These are phyloP conservation scores for Stichopus chloronotus DNA, from an alignment of 35 echinoderm and acorn worm genomes.

Conservation along the genomic window DNA sequence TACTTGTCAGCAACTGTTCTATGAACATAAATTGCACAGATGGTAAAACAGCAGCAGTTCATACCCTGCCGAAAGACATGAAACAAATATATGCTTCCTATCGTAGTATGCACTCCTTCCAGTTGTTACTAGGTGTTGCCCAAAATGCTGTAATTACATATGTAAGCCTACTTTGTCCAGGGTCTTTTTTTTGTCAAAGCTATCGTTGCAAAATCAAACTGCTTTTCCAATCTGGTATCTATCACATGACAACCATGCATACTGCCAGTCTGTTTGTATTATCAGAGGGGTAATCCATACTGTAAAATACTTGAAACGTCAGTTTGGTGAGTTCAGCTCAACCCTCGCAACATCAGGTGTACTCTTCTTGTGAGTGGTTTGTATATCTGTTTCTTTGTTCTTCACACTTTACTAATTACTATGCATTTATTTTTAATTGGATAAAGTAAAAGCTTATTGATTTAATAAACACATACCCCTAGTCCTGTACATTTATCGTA, in stretches of 20 bases:
- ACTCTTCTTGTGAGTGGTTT: no score
- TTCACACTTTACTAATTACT: no score
- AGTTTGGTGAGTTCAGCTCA: not conserved
- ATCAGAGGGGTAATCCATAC: not conserved
- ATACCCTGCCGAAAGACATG: not conserved
- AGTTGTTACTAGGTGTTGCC: constrained; percentile 25
- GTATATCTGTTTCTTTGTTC: no score
- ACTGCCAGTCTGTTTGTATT: not conserved
- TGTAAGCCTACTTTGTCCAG: not conserved
- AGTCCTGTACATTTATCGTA: no score
- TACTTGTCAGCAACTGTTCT: constrained; percentile 1
- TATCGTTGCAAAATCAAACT: not conserved
- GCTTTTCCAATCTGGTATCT: not conserved
- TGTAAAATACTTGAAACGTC: not conserved
- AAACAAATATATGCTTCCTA: constrained; percentile 6
- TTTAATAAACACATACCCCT: no score
- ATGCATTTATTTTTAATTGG: no score
- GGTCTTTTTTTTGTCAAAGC: not conserved
- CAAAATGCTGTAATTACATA: constrained; percentile 29
- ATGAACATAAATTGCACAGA: constrained; percentile 26
- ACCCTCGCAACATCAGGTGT: not conserved
- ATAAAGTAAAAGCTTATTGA: no score
- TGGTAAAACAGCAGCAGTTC: constrained; percentile 13
- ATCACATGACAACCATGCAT: not conserved
- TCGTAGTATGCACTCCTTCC: constrained; percentile 6